Conservation (phyloP, 2,797 vertebrate species). For the Megaceryle alcyon region DNA sequence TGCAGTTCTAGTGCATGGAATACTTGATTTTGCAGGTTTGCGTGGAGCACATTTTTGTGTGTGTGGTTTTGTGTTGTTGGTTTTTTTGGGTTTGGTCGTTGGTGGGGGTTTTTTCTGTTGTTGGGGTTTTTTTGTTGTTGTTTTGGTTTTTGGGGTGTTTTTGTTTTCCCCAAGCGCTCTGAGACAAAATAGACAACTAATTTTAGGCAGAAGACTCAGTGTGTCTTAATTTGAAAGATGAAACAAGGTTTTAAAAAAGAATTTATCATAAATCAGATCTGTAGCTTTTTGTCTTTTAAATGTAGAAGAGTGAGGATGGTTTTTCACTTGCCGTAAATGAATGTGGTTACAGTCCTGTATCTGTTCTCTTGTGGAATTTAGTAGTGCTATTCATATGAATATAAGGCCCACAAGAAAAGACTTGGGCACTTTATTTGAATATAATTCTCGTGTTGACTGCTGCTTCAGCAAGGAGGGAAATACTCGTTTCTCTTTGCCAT, state of each 20-base stretch:
- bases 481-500: neutral
- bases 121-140: neutral
- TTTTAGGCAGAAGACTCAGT: neutral
- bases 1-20: fast-evolving
- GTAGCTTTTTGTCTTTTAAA: neutral
- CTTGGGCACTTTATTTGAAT: neutral
- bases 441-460: neutral
- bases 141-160: neutral
- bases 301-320: neutral
- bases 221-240: neutral
- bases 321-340: neutral
- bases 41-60: neutral
- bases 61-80: too few relatives aligned
- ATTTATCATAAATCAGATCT: neutral
- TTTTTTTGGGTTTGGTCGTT: too few relatives aligned
- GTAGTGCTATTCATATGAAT: neutral
- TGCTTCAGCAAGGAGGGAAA: neutral
- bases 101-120: too few relatives aligned
- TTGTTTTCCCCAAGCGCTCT: neutral
- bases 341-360: fast-evolving
- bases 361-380: neutral
- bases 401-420: neutral
- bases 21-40: neutral
- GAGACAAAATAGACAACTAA: neutral
- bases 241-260: neutral